Evolutionary conservation across 2,113 vertebrate species (phyloP).

Genomic region (Podiceps cristatus): DNA sequence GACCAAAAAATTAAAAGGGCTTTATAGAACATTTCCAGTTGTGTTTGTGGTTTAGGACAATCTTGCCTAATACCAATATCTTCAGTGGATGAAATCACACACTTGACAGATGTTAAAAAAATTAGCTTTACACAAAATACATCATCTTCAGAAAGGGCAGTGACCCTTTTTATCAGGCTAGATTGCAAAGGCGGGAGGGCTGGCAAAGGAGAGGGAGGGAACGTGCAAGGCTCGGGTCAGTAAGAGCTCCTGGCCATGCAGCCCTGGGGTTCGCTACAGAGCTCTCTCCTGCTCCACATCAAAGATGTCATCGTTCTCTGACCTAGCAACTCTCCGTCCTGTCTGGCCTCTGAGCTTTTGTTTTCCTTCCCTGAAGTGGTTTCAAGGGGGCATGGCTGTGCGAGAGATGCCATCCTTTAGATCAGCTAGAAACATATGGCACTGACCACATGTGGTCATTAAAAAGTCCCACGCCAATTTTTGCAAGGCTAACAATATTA

Average conservation of each 20-base stretch:
- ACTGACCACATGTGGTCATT: constrained; percentile 67
- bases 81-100: not conserved
- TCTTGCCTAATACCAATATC: not conserved
- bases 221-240: not conserved
- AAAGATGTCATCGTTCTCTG: constrained; percentile 3
- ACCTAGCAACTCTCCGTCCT: not conserved
- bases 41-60: not conserved
- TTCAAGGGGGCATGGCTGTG: not conserved
- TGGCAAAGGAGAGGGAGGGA: not conserved
- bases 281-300: not conserved
- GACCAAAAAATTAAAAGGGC: not conserved
- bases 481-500: constrained; percentile 74
- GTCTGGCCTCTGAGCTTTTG: not conserved
- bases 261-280: not conserved
- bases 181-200: not conserved
- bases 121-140: not conserved
- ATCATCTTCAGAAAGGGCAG: not conserved
- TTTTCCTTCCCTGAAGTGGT: constrained; percentile 1
- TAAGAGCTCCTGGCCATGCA: not conserved
- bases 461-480: constrained; percentile 62
- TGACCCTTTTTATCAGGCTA: not conserved
- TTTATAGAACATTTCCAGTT: not conserved
- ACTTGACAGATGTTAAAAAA: rapidly evolving
- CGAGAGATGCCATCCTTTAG: not conserved
- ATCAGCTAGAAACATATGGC: constrained; percentile 53